These are phyloP conservation scores for Formica exsecta DNA, from an alignment of 1,140 invertebrate genomes.

Conservation along the genomic window DNA sequence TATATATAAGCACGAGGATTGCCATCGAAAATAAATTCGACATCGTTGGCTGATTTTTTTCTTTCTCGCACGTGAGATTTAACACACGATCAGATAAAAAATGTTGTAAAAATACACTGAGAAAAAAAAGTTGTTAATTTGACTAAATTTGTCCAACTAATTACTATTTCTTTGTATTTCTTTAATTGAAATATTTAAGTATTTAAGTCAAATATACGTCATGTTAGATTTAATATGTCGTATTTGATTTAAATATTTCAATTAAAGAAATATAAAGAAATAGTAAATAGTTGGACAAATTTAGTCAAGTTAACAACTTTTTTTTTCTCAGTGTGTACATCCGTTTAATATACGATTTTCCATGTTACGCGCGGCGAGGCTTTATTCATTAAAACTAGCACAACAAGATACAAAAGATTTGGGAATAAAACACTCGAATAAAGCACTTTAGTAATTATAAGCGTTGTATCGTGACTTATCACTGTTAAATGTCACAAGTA, in stretches of 20 bases:
- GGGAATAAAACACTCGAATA: background rate
- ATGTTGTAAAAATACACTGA: constrained; percentile 6
- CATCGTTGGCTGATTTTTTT: constrained; percentile 21
- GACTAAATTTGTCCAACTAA: too few relatives aligned
- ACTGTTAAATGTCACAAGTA: constrained; percentile 60
- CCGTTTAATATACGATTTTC: constrained; percentile 18
- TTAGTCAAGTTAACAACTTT: too few relatives aligned
- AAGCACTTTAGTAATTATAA: constrained; percentile 9
- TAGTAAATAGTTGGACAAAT: too few relatives aligned
- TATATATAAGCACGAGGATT: background rate
- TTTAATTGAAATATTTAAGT: too few relatives aligned
- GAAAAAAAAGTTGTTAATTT: too few relatives aligned
- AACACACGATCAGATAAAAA: constrained; percentile 9
- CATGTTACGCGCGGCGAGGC: constrained; percentile 11
- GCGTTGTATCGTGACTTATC: background rate
- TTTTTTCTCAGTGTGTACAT: background rate
- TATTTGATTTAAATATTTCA: too few relatives aligned
- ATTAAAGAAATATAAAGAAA: too few relatives aligned
- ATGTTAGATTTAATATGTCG: too few relatives aligned
- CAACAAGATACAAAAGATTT: background rate
- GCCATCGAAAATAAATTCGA: constrained; percentile 17
- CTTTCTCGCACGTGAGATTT: constrained; percentile 18
- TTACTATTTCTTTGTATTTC: too few relatives aligned
- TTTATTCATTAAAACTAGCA: constrained; percentile 1
- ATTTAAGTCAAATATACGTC: too few relatives aligned